phyloP scores from a whole-genome alignment of 2,797 vertebrate species.

The Acridotheres tristis region DNA sequence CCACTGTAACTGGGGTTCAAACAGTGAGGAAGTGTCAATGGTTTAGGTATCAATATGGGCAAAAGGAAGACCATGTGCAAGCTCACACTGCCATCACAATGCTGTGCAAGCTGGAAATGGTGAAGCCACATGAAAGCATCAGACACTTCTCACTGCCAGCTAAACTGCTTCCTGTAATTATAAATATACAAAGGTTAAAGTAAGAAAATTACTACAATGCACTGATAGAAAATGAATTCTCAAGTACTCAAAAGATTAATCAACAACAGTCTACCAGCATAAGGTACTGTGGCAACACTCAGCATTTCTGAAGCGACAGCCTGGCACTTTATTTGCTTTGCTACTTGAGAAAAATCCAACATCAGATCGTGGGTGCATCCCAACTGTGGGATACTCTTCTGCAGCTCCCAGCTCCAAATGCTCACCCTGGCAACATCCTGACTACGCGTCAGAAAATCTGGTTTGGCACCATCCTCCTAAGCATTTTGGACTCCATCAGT shows the following conservation, averaged over 20 bases:
- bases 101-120: not conserved
- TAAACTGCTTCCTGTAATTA: constrained; percentile 19
- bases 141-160: not conserved
- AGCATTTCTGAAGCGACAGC: not conserved
- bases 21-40: not conserved
- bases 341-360: not conserved
- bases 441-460: not conserved
- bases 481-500: not conserved
- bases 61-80: constrained; percentile 17
- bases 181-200: constrained; percentile 20
- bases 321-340: not conserved
- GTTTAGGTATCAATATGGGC: not conserved
- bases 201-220: constrained; percentile 18
- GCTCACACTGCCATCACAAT: not conserved
- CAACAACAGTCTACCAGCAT: not conserved
- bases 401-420: constrained; percentile 4
- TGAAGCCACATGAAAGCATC: constrained; percentile 28
- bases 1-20: not conserved
- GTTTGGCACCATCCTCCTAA: constrained; percentile 17
- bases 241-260: not conserved
- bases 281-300: not conserved
- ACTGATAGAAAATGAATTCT: not conserved
- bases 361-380: not conserved
- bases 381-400: not conserved
- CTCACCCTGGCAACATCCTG: not conserved